Evolutionary conservation across 2,113 vertebrate species (phyloP).

Genomic region (Myotis davidii): DNA sequence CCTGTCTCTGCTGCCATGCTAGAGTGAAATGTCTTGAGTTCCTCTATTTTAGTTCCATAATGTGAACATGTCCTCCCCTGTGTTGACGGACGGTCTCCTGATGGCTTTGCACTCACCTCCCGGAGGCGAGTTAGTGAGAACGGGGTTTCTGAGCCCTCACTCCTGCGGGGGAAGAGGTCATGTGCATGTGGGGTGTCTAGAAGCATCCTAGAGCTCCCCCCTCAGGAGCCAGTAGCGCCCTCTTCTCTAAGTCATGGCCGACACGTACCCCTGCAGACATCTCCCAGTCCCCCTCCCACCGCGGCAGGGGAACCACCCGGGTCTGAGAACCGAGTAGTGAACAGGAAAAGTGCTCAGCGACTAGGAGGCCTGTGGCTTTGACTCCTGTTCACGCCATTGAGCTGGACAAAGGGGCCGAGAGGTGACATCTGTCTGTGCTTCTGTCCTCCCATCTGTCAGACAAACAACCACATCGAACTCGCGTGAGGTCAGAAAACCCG

Average conservation of each 20-base stretch:
- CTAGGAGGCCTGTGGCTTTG: neutral
- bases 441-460: neutral
- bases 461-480: too few species aligned
- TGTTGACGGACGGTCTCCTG: neutral
- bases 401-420: neutral
- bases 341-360: neutral
- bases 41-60: neutral
- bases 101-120: neutral
- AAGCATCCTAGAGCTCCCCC: neutral
- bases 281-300: neutral
- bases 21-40: neutral
- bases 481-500: neutral
- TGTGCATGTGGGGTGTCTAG: neutral
- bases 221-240: too few species aligned
- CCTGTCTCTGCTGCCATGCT: neutral
- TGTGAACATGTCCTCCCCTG: accelerated
- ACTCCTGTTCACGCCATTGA: neutral
- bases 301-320: neutral
- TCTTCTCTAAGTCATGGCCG: neutral
- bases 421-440: neutral
- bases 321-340: neutral
- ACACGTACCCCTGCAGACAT: neutral
- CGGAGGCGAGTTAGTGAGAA: neutral
- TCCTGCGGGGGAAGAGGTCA: neutral
- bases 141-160: neutral